Percentiles rank a stretch among this genome's conserved stretches.
Conservation (phyloP, 1,140 invertebrate genomes). For the Samia ricini region DNA sequence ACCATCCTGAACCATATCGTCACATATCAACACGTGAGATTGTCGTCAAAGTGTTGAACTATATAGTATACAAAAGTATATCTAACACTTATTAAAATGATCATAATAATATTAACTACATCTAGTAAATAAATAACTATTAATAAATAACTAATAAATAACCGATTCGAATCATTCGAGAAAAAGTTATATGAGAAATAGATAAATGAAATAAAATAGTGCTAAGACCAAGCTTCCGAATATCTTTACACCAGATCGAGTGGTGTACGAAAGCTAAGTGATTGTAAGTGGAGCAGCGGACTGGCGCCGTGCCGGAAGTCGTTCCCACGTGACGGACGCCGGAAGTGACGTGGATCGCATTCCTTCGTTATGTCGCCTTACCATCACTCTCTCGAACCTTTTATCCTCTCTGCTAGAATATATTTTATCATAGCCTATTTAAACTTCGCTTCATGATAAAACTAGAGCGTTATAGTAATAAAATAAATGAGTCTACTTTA, state of each 20-base stretch:
- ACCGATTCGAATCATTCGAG: neutral
- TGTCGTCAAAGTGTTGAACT: no score
- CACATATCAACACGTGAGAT: no score
- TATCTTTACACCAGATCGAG: constrained; percentile 42
- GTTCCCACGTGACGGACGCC: constrained; percentile 69
- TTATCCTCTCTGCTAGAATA: constrained; percentile 27
- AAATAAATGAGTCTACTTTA: no score
- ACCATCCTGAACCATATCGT: no score
- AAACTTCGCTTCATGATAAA: neutral
- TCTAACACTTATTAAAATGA: no score
- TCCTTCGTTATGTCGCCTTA: constrained; percentile 51
- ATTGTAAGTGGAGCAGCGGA: constrained; percentile 61
- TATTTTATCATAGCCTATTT: constrained; percentile 5
- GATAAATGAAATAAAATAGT: neutral
- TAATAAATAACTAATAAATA: constrained; percentile 3
- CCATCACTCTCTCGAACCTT: constrained; percentile 40
- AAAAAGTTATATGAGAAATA: neutral
- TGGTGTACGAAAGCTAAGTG: constrained; percentile 59
- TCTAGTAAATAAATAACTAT: no score
- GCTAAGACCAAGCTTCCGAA: constrained; percentile 6
- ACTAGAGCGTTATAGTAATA: no score
- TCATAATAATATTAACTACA: no score
- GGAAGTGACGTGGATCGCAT: constrained; percentile 67
- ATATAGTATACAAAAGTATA: no score
- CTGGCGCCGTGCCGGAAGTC: constrained; percentile 71